Conservation (phyloP, 2,797 vertebrate genomes). For the Pyrocephalus nanus region DNA sequence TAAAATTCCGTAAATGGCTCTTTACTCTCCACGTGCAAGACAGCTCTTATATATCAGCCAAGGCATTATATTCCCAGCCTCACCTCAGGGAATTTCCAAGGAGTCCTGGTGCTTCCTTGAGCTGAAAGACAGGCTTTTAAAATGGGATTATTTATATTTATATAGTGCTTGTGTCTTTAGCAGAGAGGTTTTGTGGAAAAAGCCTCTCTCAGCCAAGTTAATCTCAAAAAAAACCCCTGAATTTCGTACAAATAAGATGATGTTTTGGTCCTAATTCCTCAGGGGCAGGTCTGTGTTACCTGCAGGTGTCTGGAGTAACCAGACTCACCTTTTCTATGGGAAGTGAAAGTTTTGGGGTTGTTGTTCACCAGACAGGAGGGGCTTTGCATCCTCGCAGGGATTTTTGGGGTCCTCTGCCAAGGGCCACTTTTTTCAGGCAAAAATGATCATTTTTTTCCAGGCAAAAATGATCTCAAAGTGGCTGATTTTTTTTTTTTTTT, state of each 20-base stretch:
- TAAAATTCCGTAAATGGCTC: slow-evolving; percentile 76
- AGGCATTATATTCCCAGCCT: slow-evolving; percentile 74
- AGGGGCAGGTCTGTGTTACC: not conserved
- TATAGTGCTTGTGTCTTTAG: slow-evolving; percentile 15
- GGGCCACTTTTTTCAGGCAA: not conserved
- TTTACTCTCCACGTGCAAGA: slow-evolving; percentile 68
- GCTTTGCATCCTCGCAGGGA: not conserved
- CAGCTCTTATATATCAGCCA: slow-evolving; percentile 80
- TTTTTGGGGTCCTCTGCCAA: not conserved
- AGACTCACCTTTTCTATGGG: not conserved
- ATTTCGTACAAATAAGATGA: not conserved
- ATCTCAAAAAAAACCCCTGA: slow-evolving; percentile 20
- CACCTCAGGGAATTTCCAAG: slow-evolving; percentile 76
- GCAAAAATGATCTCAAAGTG: not conserved
- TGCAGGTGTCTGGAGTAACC: not conserved
- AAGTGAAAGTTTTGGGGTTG: not conserved
- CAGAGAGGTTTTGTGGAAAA: not conserved
- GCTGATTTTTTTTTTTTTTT: not conserved
- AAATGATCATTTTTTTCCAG: not conserved
- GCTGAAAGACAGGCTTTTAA: slow-evolving; percentile 47
- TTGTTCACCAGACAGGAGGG: not conserved
- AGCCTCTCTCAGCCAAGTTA: not conserved
- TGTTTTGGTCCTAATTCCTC: not conserved
- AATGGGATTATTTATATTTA: slow-evolving; percentile 56
- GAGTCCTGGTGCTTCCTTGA: slow-evolving; percentile 29